phyloP scores from a whole-genome alignment of 2,797 vertebrate species.

The Phoxinus dragarum region DNA sequence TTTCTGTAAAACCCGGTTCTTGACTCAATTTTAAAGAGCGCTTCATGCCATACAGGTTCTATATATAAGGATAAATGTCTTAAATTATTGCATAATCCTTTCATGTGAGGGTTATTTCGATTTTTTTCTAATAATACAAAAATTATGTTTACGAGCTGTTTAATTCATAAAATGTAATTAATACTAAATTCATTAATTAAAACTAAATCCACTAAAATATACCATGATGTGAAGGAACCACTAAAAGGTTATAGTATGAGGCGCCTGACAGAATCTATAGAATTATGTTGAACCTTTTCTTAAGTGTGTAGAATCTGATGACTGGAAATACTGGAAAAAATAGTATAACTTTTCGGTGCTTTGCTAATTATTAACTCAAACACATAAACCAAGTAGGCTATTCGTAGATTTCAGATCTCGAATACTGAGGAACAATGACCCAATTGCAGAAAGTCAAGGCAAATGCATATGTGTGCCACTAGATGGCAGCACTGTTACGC shows the following conservation, averaged over 20 bases:
- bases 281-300: neutral
- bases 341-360: neutral
- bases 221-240: neutral
- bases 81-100: neutral
- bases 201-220: neutral
- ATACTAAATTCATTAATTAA: neutral
- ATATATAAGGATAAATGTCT: neutral
- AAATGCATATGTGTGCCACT: constrained; percentile 67
- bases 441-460: constrained; percentile 41
- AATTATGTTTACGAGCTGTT: neutral
- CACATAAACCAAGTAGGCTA: neutral
- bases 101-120: neutral
- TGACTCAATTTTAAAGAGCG: neutral
- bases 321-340: neutral
- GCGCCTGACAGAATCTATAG: neutral
- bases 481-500: constrained; percentile 85
- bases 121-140: neutral
- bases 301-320: neutral
- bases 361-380: neutral
- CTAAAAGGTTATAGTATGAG: neutral
- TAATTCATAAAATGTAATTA: neutral
- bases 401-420: neutral
- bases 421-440: neutral
- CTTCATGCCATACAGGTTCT: neutral
- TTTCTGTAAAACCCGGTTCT: neutral